Conservation (phyloP, 2,797 vertebrate genomes). For the Ctenopoma multispine region DNA sequence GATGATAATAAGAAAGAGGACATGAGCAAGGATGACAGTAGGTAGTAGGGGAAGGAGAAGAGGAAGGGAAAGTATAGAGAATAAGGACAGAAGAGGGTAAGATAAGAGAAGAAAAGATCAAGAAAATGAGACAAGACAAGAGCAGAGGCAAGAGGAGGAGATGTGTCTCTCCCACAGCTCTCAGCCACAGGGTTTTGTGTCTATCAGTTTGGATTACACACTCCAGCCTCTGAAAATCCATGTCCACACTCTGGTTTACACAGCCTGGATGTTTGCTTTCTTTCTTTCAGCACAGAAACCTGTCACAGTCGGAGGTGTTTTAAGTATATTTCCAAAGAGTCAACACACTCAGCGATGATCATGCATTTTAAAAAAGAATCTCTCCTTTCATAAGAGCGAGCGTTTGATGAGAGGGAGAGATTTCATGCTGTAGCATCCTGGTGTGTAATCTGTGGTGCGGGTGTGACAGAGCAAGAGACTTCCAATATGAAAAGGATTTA, state of each 20-base stretch:
- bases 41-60: neutral
- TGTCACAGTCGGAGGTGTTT: constrained; percentile 50
- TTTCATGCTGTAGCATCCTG: constrained; percentile 37
- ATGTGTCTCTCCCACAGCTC: constrained; percentile 44
- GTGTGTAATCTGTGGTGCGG: constrained; percentile 35
- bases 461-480: constrained; percentile 30
- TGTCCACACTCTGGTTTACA: constrained; percentile 56
- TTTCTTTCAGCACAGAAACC: constrained; percentile 40
- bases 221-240: constrained; percentile 50
- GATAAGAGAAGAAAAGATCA: constrained; percentile 26
- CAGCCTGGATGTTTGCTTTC: constrained; percentile 56
- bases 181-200: constrained; percentile 47
- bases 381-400: neutral
- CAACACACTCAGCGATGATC: constrained; percentile 28
- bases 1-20: constrained; percentile 12
- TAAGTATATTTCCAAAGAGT: constrained; percentile 37
- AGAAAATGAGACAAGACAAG: constrained; percentile 37
- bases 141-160: constrained; percentile 40
- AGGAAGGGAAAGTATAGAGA: neutral
- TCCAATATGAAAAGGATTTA: constrained; percentile 24
- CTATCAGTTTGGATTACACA: constrained; percentile 64
- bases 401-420: constrained; percentile 38
- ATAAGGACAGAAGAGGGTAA: neutral
- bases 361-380: constrained; percentile 4
- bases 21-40: neutral